These are phyloP conservation scores for Cephus rjabovi DNA, from an alignment of 2,888 invertebrate genomes.

Conservation along the genomic window DNA sequence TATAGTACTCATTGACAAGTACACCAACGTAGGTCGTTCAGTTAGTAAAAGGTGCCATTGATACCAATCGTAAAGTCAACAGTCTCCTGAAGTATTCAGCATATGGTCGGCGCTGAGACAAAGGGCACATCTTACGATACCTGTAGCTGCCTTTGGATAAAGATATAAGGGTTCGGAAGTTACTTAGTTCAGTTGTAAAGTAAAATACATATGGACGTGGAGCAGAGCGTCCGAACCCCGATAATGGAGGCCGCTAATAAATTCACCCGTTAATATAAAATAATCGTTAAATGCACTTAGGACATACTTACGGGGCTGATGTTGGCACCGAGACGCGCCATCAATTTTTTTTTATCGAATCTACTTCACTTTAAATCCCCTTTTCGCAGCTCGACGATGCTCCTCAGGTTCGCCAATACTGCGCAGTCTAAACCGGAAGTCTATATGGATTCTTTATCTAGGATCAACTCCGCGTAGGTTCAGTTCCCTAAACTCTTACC, in stretches of 20 bases:
- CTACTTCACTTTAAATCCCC: slow-evolving; percentile 37
- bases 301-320: slow-evolving; percentile 51
- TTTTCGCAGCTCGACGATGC: background rate
- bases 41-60: background rate
- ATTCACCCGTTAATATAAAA: slow-evolving; percentile 61
- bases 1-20: background rate
- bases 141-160: background rate
- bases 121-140: background rate
- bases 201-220: background rate
- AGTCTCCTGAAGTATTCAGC: background rate
- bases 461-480: background rate
- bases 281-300: slow-evolving; percentile 64
- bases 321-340: slow-evolving; percentile 46
- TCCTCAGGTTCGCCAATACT: background rate
- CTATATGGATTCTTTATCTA: background rate
- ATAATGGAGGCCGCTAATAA: slow-evolving; percentile 62
- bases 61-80: background rate
- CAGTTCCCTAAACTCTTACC: background rate
- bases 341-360: slow-evolving; percentile 51
- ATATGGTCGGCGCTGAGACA: background rate
- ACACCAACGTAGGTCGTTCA: background rate
- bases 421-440: background rate
- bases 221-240: slow-evolving; percentile 45
- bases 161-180: background rate
- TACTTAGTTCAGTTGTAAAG: background rate